phyloP scores from a whole-genome alignment of 2,888 invertebrate genomes.

The Nymphalis urticae region DNA sequence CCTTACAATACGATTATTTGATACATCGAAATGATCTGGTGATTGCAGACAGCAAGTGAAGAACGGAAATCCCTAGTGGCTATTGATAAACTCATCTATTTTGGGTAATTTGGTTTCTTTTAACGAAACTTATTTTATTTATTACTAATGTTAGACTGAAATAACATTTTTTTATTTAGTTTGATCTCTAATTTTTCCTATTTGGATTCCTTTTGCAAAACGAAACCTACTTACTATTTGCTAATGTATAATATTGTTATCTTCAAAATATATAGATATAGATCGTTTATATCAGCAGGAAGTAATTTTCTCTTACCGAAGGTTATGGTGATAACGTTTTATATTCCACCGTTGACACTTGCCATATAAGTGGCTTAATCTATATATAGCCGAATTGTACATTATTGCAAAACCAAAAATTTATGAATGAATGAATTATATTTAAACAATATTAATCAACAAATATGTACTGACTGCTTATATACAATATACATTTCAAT shows the following conservation, averaged over 20 bases:
- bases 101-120: too few species aligned
- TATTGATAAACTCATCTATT: too few species aligned
- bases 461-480: not conserved
- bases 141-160: too few species aligned
- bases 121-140: too few species aligned
- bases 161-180: not conserved
- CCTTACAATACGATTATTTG: too few species aligned
- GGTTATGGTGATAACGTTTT: slow-evolving; percentile 70
- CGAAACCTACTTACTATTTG: not conserved
- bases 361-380: slow-evolving; percentile 43
- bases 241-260: slow-evolving; percentile 28
- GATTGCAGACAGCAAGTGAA: too few species aligned
- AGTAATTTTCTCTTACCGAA: slow-evolving; percentile 76
- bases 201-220: not conserved
- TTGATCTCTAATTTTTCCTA: not conserved
- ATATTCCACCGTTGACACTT: slow-evolving; percentile 45
- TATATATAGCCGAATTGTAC: slow-evolving; percentile 23
- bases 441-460: slow-evolving; percentile 13
- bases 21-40: too few species aligned
- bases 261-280: slow-evolving; percentile 46
- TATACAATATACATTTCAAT: too few species aligned
- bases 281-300: slow-evolving; percentile 64
- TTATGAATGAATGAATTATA: slow-evolving; percentile 13
- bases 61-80: too few species aligned
- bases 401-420: slow-evolving; percentile 21